Percentiles rank a stretch among this genome's conserved stretches.
These are phyloP conservation scores for Sitta europaea DNA, from an alignment of 2,113 vertebrate genomes.

Conservation along the genomic window DNA sequence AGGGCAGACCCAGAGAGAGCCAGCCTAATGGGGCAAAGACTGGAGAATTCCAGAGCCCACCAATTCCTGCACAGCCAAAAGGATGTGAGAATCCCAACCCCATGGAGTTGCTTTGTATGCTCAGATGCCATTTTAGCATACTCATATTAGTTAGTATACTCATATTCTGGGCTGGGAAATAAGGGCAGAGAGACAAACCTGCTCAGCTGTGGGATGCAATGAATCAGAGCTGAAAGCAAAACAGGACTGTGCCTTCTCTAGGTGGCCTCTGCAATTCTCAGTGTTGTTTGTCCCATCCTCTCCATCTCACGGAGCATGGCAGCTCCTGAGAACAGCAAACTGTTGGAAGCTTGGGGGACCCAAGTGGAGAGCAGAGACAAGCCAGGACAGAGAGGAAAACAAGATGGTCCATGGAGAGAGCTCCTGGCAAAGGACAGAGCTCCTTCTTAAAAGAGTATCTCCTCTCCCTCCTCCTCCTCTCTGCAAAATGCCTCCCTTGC, in stretches of 20 bases:
- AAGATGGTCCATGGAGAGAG: not conserved
- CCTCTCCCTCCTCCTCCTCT: not conserved
- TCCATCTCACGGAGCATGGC: not conserved
- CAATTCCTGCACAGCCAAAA: not conserved
- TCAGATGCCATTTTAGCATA: not conserved
- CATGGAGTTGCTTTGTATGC: not conserved
- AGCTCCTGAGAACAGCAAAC: not conserved
- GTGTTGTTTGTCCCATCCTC: not conserved
- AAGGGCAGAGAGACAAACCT: not conserved
- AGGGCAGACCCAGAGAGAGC: not conserved
- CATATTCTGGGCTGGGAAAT: not conserved
- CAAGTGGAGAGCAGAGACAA: not conserved
- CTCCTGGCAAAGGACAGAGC: not conserved
- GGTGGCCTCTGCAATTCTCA: not conserved
- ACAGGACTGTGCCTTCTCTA: not conserved
- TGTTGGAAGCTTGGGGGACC: not conserved
- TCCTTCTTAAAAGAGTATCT: conserved; percentile 12
- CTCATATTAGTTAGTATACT: not conserved
- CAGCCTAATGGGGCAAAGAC: not conserved
- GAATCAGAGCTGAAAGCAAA: not conserved
- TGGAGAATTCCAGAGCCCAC: not conserved
- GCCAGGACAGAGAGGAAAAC: not conserved
- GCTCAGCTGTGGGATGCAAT: not conserved
- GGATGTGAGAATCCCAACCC: not conserved
- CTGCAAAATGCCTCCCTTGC: conserved; percentile 19